phyloP scores from a whole-genome alignment of 2,888 invertebrate species.

The Ceramica pisi region DNA sequence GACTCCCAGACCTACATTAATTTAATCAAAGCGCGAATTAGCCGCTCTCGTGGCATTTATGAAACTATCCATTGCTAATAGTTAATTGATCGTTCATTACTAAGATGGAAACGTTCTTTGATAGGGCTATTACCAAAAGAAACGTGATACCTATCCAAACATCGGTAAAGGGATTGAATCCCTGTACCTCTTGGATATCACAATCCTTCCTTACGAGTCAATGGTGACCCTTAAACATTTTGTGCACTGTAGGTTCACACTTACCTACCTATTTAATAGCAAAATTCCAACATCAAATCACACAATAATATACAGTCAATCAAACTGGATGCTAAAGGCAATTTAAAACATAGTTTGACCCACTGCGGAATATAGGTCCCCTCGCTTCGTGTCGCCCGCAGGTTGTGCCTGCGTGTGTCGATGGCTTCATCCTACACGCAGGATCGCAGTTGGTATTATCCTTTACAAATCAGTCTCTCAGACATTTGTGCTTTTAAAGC shows the following conservation, averaged over 20 bases:
- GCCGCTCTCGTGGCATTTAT: not conserved
- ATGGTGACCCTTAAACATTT: too few relatives aligned
- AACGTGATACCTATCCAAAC: too few relatives aligned
- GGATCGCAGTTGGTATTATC: not conserved
- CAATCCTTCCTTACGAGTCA: too few relatives aligned
- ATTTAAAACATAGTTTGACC: slow-evolving; percentile 12
- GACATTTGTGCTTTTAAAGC: not conserved
- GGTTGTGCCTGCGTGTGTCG: not conserved
- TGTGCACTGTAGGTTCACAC: too few relatives aligned
- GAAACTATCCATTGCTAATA: too few relatives aligned
- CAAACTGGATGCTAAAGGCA: not conserved
- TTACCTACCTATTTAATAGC: not conserved
- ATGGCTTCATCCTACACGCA: not conserved
- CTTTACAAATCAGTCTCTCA: not conserved
- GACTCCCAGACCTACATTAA: slow-evolving; percentile 31
- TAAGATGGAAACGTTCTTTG: slow-evolving; percentile 11
- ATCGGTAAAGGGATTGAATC: too few relatives aligned
- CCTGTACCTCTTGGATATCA: too few relatives aligned
- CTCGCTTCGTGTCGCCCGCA: not conserved
- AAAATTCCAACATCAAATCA: not conserved
- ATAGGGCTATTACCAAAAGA: too few relatives aligned
- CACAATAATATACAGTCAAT: not conserved
- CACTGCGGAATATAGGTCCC: not conserved
- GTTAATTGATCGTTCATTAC: not conserved
- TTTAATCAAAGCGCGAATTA: slow-evolving; percentile 29